These are phyloP conservation scores for Lepetodrilus schrolli DNA, from an alignment of 2,888 invertebrate genomes.

Conservation along the genomic window DNA sequence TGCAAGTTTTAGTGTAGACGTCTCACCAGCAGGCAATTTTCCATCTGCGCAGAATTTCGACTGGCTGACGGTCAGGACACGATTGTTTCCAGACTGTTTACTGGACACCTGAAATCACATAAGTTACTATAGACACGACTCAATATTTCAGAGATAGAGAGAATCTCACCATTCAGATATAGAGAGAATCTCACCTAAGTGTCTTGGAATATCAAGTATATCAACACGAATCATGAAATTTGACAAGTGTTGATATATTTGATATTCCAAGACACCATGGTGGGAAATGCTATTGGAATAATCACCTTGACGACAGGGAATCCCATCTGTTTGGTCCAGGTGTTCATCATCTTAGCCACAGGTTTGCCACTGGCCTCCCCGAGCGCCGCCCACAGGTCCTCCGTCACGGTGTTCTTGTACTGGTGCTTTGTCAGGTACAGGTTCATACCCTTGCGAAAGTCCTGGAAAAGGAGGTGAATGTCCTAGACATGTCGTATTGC, in stretches of 20 bases:
- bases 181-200: too few relatives aligned
- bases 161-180: too few relatives aligned
- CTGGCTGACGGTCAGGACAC: constrained; percentile 85
- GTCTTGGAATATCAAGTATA: too few relatives aligned
- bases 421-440: constrained; percentile 88
- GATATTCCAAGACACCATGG: too few relatives aligned
- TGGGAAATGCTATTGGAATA: too few relatives aligned
- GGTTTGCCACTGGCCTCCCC: constrained; percentile 92
- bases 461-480: constrained; percentile 75
- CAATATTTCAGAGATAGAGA: too few relatives aligned
- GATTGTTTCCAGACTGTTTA: constrained; percentile 76
- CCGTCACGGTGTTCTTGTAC: constrained; percentile 93
- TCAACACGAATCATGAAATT: too few relatives aligned
- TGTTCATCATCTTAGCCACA: constrained; percentile 92
- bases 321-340: constrained; percentile 97
- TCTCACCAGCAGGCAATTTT: constrained; percentile 57
- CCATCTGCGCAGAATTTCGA: constrained; percentile 92
- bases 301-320: constrained; percentile 86
- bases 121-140: neutral
- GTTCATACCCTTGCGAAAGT: constrained; percentile 94
- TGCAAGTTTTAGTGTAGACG: too few relatives aligned
- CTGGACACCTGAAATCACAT: constrained; percentile 62
- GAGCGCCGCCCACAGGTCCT: constrained; percentile 93
- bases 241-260: too few relatives aligned
- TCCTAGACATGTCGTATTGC: neutral